Percentiles rank a stretch among this genome's conserved stretches.
Evolutionary conservation across 2,113 vertebrate species (phyloP).

Genomic region (Dolichallabes microphthalmus): DNA sequence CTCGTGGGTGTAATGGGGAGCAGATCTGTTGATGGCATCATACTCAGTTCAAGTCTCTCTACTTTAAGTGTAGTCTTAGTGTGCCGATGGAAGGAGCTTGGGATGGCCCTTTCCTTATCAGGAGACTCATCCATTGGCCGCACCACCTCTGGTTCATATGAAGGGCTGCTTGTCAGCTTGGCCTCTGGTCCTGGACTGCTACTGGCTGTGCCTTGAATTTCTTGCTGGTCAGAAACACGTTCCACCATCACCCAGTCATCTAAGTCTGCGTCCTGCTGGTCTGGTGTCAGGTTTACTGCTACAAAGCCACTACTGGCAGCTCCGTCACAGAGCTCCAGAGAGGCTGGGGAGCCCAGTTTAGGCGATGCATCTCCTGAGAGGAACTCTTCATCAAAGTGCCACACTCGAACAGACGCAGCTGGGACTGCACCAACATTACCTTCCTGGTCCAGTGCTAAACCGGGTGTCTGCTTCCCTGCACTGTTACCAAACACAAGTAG

Average conservation of each 20-base stretch:
- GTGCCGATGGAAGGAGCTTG: conserved; percentile 63
- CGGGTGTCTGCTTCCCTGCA: conserved; percentile 78
- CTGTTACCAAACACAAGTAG: conserved; percentile 61
- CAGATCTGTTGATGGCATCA: conserved; percentile 72
- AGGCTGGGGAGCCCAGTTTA: conserved; percentile 81
- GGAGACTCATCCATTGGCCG: conserved; percentile 76
- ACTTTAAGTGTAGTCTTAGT: conserved; percentile 62
- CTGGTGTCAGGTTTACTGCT: conserved; percentile 91
- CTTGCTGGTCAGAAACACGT: conserved; percentile 78
- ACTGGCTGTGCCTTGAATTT: conserved; percentile 70
- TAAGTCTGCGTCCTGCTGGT: conserved; percentile 88
- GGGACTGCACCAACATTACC: conserved; percentile 69
- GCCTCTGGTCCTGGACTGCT: conserved; percentile 70
- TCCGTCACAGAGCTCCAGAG: conserved; percentile 84
- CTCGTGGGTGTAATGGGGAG: conserved; percentile 86
- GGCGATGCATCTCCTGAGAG: conserved; percentile 77
- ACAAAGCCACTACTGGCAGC: conserved; percentile 88
- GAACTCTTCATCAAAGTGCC: conserved; percentile 94
- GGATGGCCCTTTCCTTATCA: conserved; percentile 49
- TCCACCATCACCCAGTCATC: conserved; percentile 97
- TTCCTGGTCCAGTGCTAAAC: conserved; percentile 65
- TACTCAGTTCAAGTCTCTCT: conserved; percentile 82
- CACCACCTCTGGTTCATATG: conserved; percentile 88
- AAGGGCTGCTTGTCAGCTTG: conserved; percentile 84
- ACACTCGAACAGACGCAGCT: conserved; percentile 75